Base-by-base conservation (phyloP, 1,140 invertebrate species). In the Penaeus indicus region DNA sequence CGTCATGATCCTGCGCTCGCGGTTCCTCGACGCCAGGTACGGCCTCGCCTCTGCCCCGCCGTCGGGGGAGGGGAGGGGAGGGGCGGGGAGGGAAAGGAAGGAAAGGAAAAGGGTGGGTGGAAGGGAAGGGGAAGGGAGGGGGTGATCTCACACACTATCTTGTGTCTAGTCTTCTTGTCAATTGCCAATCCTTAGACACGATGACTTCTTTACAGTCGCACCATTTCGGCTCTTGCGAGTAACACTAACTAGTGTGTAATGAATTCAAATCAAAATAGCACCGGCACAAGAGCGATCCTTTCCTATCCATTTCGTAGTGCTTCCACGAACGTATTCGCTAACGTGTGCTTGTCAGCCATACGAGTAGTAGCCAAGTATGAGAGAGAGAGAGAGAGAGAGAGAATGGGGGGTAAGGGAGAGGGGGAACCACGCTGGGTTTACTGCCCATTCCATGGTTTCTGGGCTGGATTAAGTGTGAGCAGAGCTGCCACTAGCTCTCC, bases 1-100 rank as follows among this genome's bases (percentile, higher is more conserved):
- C n/a, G 99, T 99, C 82, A 99, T 99, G 99, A 99, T 99, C 89
- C 94, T 99, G 47, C 95, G 98, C 92, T 96, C 96, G 86, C 93
- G 96, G 93, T 99, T 99, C 94, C 95, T 99, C 86, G 98, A 99
- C 93, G 98, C 98, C 27, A 96, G 96, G 96, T 96, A 92, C 89
- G 91, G 78, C 21, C 61, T 63, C 61, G 5, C 61, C 61, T 32
- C 81, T 62, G 22, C 38, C 25, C 38, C 61, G 22, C 47, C 47
- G 62, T 21, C 18, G 32, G 38, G 38, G 62, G 42, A 32, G 47
- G 60, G 61, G n/a, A 61, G 11, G 38, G 81, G 25, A 82, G 3
- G 63, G 82, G n/a, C 19, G 64, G 25, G 63, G 8, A 38, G 42
- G 61, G 25, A 22, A 22, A 32, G 63, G 3, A 21, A 32, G 25